Conservation (phyloP, 2,888 invertebrate species). For the Notocelia uddmanniana region DNA sequence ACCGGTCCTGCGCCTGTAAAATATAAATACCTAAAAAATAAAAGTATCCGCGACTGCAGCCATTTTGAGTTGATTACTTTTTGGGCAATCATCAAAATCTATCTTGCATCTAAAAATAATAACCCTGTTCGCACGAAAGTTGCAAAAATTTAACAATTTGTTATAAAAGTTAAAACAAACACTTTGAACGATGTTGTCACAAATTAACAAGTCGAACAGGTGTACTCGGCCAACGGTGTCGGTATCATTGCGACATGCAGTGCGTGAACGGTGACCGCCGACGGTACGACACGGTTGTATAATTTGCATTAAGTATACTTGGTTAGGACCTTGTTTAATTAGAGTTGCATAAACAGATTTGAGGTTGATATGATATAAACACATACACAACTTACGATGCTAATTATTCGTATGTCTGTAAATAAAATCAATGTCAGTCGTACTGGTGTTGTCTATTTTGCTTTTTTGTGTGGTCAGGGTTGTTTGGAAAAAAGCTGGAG, state of each 20-base stretch:
- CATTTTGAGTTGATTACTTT: no score
- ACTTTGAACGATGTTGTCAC: constrained; percentile 38
- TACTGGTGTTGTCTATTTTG: not conserved
- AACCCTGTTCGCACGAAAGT: not conserved
- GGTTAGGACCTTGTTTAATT: constrained; percentile 30
- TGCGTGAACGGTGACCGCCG: constrained; percentile 53
- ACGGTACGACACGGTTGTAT: constrained; percentile 60
- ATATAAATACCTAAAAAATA: no score
- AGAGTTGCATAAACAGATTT: constrained; percentile 11
- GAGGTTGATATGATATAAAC: no score
- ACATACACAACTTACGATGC: not conserved
- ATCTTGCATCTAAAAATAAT: no score
- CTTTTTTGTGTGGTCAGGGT: no score
- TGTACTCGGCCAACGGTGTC: constrained; percentile 50
- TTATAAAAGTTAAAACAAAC: constrained; percentile 34
- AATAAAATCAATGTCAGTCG: not conserved
- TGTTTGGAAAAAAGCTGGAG: no score
- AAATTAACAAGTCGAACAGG: constrained; percentile 47
- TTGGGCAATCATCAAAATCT: no score
- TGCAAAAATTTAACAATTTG: constrained; percentile 17
- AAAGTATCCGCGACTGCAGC: no score
- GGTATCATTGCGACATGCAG: constrained; percentile 58
- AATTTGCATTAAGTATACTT: constrained; percentile 48
- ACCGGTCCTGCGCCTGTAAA: no score
- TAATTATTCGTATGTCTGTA: no score